phyloP scores from a whole-genome alignment of 2,797 vertebrate species.

The Peromyscus nudipes region DNA sequence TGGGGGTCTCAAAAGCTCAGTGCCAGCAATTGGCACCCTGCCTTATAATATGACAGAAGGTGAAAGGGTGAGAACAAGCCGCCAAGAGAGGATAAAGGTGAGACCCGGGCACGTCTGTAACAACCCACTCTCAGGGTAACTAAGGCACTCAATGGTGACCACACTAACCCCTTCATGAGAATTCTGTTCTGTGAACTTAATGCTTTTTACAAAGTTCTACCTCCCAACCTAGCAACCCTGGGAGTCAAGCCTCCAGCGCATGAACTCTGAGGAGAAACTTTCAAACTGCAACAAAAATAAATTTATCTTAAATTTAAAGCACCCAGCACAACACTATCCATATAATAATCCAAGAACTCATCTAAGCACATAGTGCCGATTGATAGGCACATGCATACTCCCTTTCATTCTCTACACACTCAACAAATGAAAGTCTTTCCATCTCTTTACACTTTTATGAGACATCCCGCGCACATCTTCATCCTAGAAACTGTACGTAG shows the following conservation, averaged over 20 bases:
- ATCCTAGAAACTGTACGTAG: not conserved
- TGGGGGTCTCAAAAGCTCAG: no score
- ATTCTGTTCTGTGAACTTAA: not conserved
- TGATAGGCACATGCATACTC: not conserved
- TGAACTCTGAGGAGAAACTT: not conserved
- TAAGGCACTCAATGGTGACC: no score
- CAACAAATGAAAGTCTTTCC: constrained; percentile 31
- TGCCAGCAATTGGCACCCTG: rapidly evolving
- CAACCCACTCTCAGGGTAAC: not conserved
- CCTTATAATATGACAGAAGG: not conserved
- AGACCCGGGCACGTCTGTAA: not conserved
- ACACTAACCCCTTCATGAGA: not conserved
- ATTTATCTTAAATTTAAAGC: constrained; percentile 41
- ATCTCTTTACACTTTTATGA: not conserved
- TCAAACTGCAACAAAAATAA: not conserved
- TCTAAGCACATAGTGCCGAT: not conserved
- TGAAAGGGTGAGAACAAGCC: not conserved
- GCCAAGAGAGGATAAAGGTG: not conserved
- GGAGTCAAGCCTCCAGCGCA: not conserved
- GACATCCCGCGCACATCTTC: not conserved
- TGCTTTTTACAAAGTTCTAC: no score
- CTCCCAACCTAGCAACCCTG: not conserved
- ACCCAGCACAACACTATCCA: not conserved
- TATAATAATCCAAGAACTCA: not conserved
- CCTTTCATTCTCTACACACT: not conserved